Base-by-base conservation (phyloP, 1,140 invertebrate species). In the Orchestia grillus region DNA sequence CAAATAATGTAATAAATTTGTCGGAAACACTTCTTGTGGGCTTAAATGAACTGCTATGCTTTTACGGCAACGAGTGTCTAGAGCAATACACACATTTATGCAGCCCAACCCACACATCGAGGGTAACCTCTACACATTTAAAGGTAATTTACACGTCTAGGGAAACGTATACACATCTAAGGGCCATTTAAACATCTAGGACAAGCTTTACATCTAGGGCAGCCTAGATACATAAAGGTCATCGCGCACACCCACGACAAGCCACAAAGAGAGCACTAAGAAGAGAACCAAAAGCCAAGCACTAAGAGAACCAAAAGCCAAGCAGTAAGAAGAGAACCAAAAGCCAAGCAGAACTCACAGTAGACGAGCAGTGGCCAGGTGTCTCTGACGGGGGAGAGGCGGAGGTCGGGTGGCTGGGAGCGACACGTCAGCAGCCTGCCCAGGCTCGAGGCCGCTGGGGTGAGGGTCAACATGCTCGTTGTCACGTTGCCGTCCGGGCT, bases 401-500 rank as follows among this genome's bases (percentile, higher is more conserved):
- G 92, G 41, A n/a, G 43, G 92, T 94, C 43, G 40, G 92, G 92
- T n/a, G 92, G 92, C 44, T 94, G 92, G 15, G 92, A 94, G 23
- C 92, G 43, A 44, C 92, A 94, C 8, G 92, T 94, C 92, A 94
- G 44, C 19, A 47, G 43, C 40, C 92, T 42, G 43, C 92, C 92
- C 8, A 94, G 44, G 44, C 44, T 47, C 8, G 92, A 94, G 44
- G 92, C 92, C 1, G 43, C 40, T 0, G 92, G 92, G 8, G 43
- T 47, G 92, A 94, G 41, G 44, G 92, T 94, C 8, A 94, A 44
- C 92, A 94, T 44, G 40, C 92, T 94, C 6, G 92, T 94, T 0
- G 92, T 94, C 19, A 94, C 92, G 40, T 94, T 94, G 92, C 92
- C 92, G 92, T 94, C 92, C 6, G 43, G 43, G 92, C 92, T 94